phyloP scores from a whole-genome alignment of 30 jellyfish, hydroid and myxozoan genomes.

The Aurelia aurita complex sp. Pacific region DNA sequence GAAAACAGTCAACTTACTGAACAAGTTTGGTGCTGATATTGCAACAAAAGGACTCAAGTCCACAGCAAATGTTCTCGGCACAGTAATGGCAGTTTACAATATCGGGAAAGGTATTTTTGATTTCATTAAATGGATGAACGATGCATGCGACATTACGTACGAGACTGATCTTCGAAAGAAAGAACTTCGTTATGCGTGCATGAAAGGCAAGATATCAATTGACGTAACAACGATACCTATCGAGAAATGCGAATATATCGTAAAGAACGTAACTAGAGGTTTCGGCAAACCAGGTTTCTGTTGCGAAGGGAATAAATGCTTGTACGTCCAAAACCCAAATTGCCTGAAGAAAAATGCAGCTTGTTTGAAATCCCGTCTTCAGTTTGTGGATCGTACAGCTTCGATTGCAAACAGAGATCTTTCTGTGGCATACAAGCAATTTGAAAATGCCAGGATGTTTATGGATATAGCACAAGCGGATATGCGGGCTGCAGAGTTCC shows the following conservation, averaged over 20 bases:
- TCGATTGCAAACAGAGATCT: conserved; percentile 19
- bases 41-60: conserved; percentile 49
- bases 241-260: conserved; percentile 49
- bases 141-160: conserved; percentile 87
- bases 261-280: conserved; percentile 59
- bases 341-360: conserved; percentile 66
- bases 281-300: conserved; percentile 67
- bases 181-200: conserved; percentile 65
- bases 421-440: conserved; percentile 50
- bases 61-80: conserved; percentile 6
- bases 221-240: conserved; percentile 60
- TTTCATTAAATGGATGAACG: conserved; percentile 84
- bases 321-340: conserved; percentile 47
- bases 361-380: conserved; percentile 42
- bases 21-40: conserved; percentile 81
- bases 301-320: conserved; percentile 74
- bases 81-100: conserved; percentile 66
- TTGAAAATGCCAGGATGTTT: conserved; percentile 31
- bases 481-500: conserved; percentile 55
- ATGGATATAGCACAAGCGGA: conserved; percentile 65
- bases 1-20: conserved; percentile 35
- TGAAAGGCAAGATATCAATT: conserved; percentile 54
- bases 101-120: conserved; percentile 78
- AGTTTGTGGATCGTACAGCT: conserved; percentile 3
- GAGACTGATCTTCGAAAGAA: conserved; percentile 39